Evolutionary conservation across 2,888 invertebrate genomes (phyloP), one percentile per base, ranked within the genome.

Genomic region (Chloroclysta siterata): DNA sequence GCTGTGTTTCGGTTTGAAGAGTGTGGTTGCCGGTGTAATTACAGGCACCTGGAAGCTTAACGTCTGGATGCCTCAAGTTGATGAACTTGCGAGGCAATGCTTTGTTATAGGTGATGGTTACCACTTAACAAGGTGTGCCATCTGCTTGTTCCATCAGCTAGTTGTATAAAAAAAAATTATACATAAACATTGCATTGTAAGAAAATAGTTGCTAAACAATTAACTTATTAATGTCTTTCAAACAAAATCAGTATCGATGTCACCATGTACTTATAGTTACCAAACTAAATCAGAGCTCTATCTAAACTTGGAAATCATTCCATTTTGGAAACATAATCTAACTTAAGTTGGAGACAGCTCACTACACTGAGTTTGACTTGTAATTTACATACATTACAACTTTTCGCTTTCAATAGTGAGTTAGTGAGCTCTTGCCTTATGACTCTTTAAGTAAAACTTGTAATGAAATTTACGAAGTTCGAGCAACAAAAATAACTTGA

Each of bases 361-460:
- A 74, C 72, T 72, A 72, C 69, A 67, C 68, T 56, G 68, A 69
- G 65, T 70, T 73, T 78, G 73, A 76, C 74, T 73, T 69, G 73
- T 77, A 75, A 79, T 80, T 79, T 80, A 72, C 79, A 79, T 79
- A 75, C 70, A 80, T 78, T 78, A 72, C 66, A 70, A 77, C 71
- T 78, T 79, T 79, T 77, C 71, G 71, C 69, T 70, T 70, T 73
- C 72, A 73, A 72, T 72, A 73, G 70, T 68, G 64, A 67, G 58
- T 67, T 71, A 70, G 50, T 69, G 68, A 66, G 57, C 46, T 51
- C 56, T 48, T 53, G 44, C 53, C 53, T 28, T 51, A 57, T 33
- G 61, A 65, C 63, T 63, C 58, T 63, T 70, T 69, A 62, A 65
- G 50, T 41, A 52, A 58, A 69, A 73, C 62, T 71, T 68, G 60